phyloP scores from a whole-genome alignment of 2,113 vertebrate genomes.

The Pseudopodoces humilis region DNA sequence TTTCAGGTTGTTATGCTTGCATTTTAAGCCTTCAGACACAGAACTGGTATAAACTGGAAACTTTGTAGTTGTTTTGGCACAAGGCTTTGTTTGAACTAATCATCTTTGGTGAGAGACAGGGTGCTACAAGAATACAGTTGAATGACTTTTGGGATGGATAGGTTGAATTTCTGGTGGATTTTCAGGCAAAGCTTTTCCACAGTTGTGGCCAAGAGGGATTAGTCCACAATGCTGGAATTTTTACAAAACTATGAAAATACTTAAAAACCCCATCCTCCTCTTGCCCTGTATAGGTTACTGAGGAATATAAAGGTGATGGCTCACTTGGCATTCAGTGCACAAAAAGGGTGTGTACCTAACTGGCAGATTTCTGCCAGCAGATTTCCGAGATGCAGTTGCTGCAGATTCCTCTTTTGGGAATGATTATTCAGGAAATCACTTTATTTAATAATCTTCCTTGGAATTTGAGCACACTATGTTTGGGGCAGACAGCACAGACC shows the following conservation, averaged over 20 bases:
- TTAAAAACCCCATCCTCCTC: neutral
- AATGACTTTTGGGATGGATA: neutral
- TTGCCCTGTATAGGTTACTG: neutral
- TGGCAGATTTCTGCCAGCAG: neutral
- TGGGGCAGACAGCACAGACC: neutral
- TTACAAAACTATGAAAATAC: neutral
- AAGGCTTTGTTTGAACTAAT: neutral
- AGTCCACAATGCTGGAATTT: neutral
- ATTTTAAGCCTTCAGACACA: neutral
- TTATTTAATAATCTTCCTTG: accelerated
- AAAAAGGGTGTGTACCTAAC: neutral
- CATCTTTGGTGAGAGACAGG: neutral
- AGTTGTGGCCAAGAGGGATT: neutral
- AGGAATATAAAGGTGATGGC: neutral
- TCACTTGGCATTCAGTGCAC: neutral
- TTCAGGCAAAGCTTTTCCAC: neutral
- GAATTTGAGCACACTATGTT: neutral
- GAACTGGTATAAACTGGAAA: neutral
- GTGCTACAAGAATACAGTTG: neutral
- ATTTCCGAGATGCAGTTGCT: neutral
- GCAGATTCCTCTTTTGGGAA: neutral
- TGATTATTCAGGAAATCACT: neutral
- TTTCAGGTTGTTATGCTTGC: neutral
- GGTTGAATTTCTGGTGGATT: neutral
- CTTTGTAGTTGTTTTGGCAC: neutral